Evolutionary conservation across 2,113 vertebrate genomes (phyloP).

Genomic region (Pan paniscus): DNA sequence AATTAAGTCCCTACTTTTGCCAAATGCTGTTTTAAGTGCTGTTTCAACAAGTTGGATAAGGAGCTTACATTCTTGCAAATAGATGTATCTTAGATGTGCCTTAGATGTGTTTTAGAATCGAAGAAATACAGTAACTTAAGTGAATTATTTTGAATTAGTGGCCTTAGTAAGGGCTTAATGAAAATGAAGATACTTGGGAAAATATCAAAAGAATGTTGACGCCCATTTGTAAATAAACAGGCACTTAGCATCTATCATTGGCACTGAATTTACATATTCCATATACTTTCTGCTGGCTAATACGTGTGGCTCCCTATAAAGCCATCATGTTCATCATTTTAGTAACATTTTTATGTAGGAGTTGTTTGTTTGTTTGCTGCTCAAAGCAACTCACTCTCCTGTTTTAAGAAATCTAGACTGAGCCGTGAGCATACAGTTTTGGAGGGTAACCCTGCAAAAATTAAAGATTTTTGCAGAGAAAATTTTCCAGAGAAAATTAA

Average conservation of each 20-base stretch:
- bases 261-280: not conserved
- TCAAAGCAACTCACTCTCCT: not conserved
- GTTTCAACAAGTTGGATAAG: not conserved
- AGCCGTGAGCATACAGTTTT: not conserved
- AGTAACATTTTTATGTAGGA: not conserved
- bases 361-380: not conserved
- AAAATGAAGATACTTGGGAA: not conserved
- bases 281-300: not conserved
- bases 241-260: not conserved
- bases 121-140: not conserved
- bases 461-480: no score
- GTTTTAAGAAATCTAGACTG: not conserved
- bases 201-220: not conserved
- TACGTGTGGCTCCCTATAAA: not conserved
- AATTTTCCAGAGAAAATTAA: slow-evolving; percentile 70
- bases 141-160: not conserved
- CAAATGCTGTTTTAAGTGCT: not conserved
- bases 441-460: slow-evolving; percentile 28
- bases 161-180: not conserved
- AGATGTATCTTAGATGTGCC: not conserved
- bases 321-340: not conserved
- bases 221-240: not conserved
- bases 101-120: not conserved
- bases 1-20: not conserved
- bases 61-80: not conserved